Base-by-base conservation (phyloP, 2,888 invertebrate species). In the Dynastes tityus region DNA sequence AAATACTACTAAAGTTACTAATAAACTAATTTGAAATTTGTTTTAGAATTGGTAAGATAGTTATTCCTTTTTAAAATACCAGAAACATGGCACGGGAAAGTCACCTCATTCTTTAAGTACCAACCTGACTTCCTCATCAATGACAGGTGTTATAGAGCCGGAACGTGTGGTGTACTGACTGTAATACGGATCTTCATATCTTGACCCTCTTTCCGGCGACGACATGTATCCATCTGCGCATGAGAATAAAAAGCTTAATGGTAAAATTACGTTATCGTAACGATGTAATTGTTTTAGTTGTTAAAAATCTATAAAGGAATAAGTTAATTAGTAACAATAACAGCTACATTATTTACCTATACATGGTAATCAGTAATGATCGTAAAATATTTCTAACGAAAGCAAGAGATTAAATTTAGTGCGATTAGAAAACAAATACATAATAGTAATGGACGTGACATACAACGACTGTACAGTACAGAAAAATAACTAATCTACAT, bases 181-280 rank as follows among this genome's bases (percentile, higher is more conserved):
- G 85, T 96, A 96, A 89, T 96, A 96, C 0, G 96, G 96, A 85
- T 97, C 97, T 86, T 96, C 96, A 85, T 96, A 96, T 32, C 95
- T 90, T 3, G 93, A 92, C 65, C 93, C 92, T 80, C 96, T 91
- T 87, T 96, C 96, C 0, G 97, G 96, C 1, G 96, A 96, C 76
- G 96, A 96, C 92, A 96, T 95, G 88, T 96, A 96, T 6, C 96
- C 96, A 87, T 94, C 94, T 89, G 85, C 16, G 49, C 37, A 61
- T 27, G 71, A 79, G 37, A 74, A 74, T 74, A n/a, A 45, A 61
- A n/a, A 61, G 27, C 29, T 61, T 40, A 61, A 16, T 65, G 40
- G 16, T 37, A 22, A 65, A 45, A 40, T 40, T 65, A 40, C 16
- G 22, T 65, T 13, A 65, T n/a, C 37, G 13, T n/a, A 40, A n/a